These are phyloP conservation scores for Hypercompe scribonia DNA, from an alignment of 2,888 invertebrate genomes.

Conservation along the genomic window DNA sequence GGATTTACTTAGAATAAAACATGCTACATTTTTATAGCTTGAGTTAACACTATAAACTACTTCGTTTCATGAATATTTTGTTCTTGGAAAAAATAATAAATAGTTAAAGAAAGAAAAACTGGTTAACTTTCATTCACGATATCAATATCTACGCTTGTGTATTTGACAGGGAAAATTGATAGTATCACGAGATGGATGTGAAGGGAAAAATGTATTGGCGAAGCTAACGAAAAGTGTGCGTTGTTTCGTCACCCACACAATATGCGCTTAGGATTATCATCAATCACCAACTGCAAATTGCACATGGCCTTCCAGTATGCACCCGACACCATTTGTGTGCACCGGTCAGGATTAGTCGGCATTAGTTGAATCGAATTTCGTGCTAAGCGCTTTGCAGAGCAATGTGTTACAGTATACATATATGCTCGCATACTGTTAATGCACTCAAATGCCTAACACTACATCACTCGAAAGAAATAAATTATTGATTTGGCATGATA, in stretches of 20 bases:
- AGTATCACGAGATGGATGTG: slow-evolving; percentile 35
- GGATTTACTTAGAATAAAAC: slow-evolving; percentile 78
- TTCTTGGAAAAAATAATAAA: not conserved
- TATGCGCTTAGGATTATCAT: slow-evolving; percentile 79
- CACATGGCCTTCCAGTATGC: slow-evolving; percentile 80
- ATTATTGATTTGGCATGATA: slow-evolving; percentile 60
- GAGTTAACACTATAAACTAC: not conserved
- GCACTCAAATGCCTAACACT: slow-evolving; percentile 57
- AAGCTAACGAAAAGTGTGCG: slow-evolving; percentile 50
- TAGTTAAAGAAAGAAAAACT: slow-evolving; percentile 1
- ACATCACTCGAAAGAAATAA: slow-evolving; percentile 51
- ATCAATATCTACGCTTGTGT: slow-evolving; percentile 19
- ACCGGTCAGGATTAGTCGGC: slow-evolving; percentile 80
- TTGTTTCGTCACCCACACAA: slow-evolving; percentile 69
- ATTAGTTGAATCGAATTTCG: slow-evolving; percentile 85
- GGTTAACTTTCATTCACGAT: slow-evolving; percentile 6
- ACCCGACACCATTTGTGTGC: slow-evolving; percentile 76
- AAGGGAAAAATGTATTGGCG: slow-evolving; percentile 58
- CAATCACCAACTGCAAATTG: slow-evolving; percentile 82
- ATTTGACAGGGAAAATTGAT: slow-evolving; percentile 41
- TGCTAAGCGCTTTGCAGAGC: slow-evolving; percentile 81
- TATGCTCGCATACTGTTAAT: slow-evolving; percentile 58
- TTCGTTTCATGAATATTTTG: not conserved
- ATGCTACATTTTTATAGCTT: slow-evolving; percentile 56
- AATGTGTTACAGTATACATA: slow-evolving; percentile 72